Evolutionary conservation across 1,140 invertebrate species (phyloP), one percentile per base, ranked within the genome.

Genomic region (Drosophila erecta): DNA sequence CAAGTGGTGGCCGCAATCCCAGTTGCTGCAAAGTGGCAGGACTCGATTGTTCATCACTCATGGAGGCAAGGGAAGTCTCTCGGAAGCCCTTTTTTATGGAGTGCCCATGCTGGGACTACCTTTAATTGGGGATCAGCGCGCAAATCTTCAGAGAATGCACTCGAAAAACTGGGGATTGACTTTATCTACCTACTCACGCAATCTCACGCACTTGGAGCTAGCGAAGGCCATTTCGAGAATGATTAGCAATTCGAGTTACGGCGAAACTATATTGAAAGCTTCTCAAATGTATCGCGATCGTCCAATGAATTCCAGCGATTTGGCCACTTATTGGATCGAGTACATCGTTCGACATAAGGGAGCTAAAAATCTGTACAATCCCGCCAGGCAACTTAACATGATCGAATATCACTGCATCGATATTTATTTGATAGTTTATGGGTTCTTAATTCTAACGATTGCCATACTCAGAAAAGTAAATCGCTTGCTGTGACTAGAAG

Each of bases 41-140:
- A 90, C 95, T 1, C 94, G 93, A 77, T 93, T 94, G 0, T 96
- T 97, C 76, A 94, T 97, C 40, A 95, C 95, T 1, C 95, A 96
- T 71, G 95, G 95, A 12, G 96, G 96, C 10, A 90, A 95, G 50
- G 93, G 95, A 17, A 95, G 95, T 56, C 91, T 95, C 2, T 94
- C 95, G 71, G 96, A 97, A 92, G 94, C 95, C 2, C 80, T 96
- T 2, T 94, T 95, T 89, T 94, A 95, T 76, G 95, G 94, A 72
- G 94, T 95, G 6, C 96, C 96, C 5, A 93, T 96, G 38, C 90
- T 97, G 35, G 95, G 94, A 0, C 91, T 96, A 54, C 96, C 96
- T 11, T 85, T 96, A 37, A 93, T 94, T 41, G 93, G 93, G 3
- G 95, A 96, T 83, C 95, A 96, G 77, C 91, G 79, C 4, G 92